These are phyloP conservation scores for Protaetia brevitarsis DNA, from an alignment of 1,140 invertebrate species.

Conservation along the genomic window DNA sequence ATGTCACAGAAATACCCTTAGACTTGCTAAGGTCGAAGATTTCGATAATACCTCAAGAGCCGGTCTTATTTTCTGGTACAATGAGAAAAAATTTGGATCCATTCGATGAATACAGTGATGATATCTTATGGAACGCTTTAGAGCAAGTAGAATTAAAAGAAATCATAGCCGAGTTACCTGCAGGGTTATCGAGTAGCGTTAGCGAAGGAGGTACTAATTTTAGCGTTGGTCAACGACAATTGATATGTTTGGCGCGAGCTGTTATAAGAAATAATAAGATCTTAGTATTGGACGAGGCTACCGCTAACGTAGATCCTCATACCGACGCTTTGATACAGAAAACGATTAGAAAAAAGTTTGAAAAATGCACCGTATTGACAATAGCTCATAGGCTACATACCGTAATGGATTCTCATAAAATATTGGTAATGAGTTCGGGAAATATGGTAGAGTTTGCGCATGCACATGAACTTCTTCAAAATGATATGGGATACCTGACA, in stretches of 20 bases:
- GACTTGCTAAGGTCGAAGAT: slow-evolving; percentile 69
- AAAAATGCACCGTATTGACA: slow-evolving; percentile 68
- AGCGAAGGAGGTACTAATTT: slow-evolving; percentile 60
- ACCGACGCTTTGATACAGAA: slow-evolving; percentile 63
- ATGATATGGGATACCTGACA: slow-evolving; percentile 50
- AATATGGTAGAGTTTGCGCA: slow-evolving; percentile 58
- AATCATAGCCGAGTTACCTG: slow-evolving; percentile 52
- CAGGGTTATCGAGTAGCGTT: slow-evolving; percentile 55
- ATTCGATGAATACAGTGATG: slow-evolving; percentile 70
- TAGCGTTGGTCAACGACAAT: slow-evolving; percentile 58
- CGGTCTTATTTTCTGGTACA: slow-evolving; percentile 80
- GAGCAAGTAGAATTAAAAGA: slow-evolving; percentile 75
- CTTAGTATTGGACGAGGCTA: slow-evolving; percentile 61
- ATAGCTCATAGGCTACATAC: slow-evolving; percentile 66
- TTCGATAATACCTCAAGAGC: slow-evolving; percentile 83
- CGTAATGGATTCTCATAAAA: slow-evolving; percentile 68
- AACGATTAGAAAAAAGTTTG: slow-evolving; percentile 60
- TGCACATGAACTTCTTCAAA: slow-evolving; percentile 61
- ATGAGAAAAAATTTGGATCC: slow-evolving; percentile 86
- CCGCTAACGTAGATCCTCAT: slow-evolving; percentile 60
- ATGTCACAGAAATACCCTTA: slow-evolving; percentile 61
- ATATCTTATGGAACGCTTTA: slow-evolving; percentile 76
- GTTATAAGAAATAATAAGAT: slow-evolving; percentile 57
- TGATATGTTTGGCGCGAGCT: slow-evolving; percentile 57
- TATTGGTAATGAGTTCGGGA: slow-evolving; percentile 71